Base-by-base conservation (phyloP, 2,797 vertebrate genomes). In the Acrocephalus scirpaceus region DNA sequence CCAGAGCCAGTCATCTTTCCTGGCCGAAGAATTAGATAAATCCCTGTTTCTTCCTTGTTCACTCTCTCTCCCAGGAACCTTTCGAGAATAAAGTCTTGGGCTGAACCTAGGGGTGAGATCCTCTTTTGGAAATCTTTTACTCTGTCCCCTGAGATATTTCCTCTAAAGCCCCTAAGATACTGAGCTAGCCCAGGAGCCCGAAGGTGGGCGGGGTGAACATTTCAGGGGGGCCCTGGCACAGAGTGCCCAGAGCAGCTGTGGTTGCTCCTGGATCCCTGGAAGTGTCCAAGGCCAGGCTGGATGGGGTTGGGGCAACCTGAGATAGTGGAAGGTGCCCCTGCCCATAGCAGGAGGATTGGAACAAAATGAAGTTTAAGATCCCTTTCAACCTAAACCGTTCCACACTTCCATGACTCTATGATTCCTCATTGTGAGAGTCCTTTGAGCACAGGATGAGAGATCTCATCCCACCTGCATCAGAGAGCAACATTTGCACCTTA, bases 271-370 rank as follows among this genome's bases (percentile, higher is more conserved):
- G 44, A 50, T 50, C 48, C 44, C 42, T 75, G 64, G 36, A 0
- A 70, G 8, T n/a, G 23, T 2, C 38, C 51, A 26, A 77, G 12
- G 12, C 16, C 65, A 40, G 29, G 15, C 0, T 65, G 45, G 65
- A 27, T 0, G 0, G 10, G 2, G 32, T 58, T 11, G 87, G 45
- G 45, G 20, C 51, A 45, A 0, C 25, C 25, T 53, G 51, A 29
- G 25, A 11, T 0, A 3, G 58, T 2, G 3, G 38, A 1, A 65
- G 7, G 6, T 58, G 21, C 45, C 15, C 32, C 23, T 82, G 48
- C 22, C 47, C 13, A 9, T 4, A 9, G 12, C 30, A 74, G 32
- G 27, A 38, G 16, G 12, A 11, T 5, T 29, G 32, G 32, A 79
- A 72, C 13, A 32, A 51, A 11, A 20, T 29, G 51, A 20, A 2